Conservation (phyloP, 2,113 vertebrate species). For the Diadophis punctatus region DNA sequence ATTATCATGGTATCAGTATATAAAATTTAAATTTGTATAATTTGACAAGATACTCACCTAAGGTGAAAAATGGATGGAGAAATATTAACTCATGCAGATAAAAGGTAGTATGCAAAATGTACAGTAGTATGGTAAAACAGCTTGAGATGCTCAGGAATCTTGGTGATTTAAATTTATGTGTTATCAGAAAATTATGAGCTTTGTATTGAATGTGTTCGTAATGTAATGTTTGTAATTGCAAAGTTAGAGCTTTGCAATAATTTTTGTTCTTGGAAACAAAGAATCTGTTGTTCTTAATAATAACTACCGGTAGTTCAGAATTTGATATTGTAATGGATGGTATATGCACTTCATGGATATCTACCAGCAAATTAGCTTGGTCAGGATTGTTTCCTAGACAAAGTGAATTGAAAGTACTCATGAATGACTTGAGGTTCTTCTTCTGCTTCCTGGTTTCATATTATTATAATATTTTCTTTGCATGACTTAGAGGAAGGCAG, state of each 20-base stretch:
- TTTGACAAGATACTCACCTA: not conserved
- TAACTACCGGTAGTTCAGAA: not conserved
- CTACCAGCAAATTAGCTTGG: not conserved
- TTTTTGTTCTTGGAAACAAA: not conserved
- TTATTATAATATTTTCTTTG: not conserved
- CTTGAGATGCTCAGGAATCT: not conserved
- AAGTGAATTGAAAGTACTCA: not conserved
- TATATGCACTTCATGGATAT: not conserved
- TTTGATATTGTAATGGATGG: not conserved
- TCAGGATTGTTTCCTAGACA: not conserved
- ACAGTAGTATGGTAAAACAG: not conserved
- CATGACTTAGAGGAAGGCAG: not conserved
- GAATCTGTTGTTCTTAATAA: not conserved
- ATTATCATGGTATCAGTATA: not conserved
- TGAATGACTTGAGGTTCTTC: not conserved
- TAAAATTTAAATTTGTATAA: not conserved
- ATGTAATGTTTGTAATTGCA: not conserved
- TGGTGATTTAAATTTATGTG: not conserved
- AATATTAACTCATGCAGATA: not conserved
- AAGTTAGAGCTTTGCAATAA: not conserved
- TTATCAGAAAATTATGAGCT: not conserved
- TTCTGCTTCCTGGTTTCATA: not conserved
- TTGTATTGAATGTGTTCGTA: not conserved
- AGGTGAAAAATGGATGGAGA: not conserved
- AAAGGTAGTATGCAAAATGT: not conserved